Evolutionary conservation across 2,888 invertebrate species (phyloP).

Genomic region (Therioaphis trifolii): DNA sequence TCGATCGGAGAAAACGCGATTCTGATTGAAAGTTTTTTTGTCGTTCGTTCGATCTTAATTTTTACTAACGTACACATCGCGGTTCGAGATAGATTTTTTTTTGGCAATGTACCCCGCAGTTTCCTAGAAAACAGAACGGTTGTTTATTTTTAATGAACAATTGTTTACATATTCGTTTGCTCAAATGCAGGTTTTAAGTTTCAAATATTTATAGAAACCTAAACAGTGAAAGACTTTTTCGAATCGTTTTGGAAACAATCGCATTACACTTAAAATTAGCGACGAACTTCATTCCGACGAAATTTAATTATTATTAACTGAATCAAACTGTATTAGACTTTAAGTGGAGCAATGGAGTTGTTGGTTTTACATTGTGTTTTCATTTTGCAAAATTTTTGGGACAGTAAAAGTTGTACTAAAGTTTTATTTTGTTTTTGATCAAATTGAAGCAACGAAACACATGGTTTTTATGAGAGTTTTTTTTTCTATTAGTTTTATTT

Average conservation of each 20-base stretch:
- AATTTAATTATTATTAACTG: neutral
- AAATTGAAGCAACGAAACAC: too few species aligned
- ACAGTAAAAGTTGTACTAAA: neutral
- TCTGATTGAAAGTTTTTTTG: too few species aligned
- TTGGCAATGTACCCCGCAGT: too few species aligned
- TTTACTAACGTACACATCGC: too few species aligned
- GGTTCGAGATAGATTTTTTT: too few species aligned
- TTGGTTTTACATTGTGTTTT: neutral
- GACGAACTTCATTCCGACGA: neutral
- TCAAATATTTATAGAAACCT: neutral
- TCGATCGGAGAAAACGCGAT: too few species aligned
- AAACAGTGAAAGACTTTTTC: neutral
- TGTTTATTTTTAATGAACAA: neutral
- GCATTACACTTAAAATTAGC: neutral
- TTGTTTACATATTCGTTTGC: conserved; percentile 5
- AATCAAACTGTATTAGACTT: neutral
- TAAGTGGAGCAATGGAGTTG: neutral
- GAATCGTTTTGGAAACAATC: neutral
- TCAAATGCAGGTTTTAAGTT: neutral
- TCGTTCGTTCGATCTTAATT: too few species aligned
- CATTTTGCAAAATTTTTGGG: neutral
- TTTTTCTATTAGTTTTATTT: too few species aligned
- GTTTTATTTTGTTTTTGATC: too few species aligned
- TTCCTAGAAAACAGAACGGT: neutral
- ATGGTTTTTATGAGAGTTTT: too few species aligned